Conservation (phyloP, 2,888 invertebrate genomes). For the Drosophila paramelanica region DNA sequence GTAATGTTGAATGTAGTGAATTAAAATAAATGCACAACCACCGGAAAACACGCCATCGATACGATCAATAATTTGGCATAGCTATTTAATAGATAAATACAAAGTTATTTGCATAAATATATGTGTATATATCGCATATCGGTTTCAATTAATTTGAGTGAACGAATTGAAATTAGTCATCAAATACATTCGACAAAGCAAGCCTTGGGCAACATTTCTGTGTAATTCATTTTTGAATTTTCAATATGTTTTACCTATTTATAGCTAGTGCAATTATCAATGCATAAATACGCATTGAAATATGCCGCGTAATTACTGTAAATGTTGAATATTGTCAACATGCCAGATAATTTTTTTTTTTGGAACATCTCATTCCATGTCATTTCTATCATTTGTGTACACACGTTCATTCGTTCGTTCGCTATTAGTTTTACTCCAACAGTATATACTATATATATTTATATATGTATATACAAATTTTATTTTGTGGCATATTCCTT, state of each 20-base stretch:
- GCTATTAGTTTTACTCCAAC: conserved; percentile 67
- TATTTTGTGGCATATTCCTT: conserved; percentile 4
- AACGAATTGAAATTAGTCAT: conserved; percentile 12
- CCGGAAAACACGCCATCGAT: not conserved
- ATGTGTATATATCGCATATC: not conserved
- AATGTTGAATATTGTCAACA: conserved; percentile 44
- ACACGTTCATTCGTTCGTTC: conserved; percentile 39
- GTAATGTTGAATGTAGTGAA: not conserved
- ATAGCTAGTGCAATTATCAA: conserved; percentile 52
- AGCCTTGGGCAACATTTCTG: not conserved
- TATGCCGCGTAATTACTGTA: conserved; percentile 49
- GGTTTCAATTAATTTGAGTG: conserved; percentile 26
- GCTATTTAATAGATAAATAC: not conserved
- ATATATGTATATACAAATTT: not conserved
- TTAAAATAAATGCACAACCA: not conserved
- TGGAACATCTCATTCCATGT: conserved; percentile 9
- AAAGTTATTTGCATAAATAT: not conserved
- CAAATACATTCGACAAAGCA: conserved; percentile 12
- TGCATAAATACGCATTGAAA: conserved; percentile 44
- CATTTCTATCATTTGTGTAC: conserved; percentile 38
- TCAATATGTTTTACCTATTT: conserved; percentile 11
- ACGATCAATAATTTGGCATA: not conserved
- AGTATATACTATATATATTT: conserved; percentile 9
- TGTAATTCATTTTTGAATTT: conserved; percentile 3
- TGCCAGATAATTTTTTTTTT: conserved; percentile 9